A percentile compares a stretch with the other conserved stretches of the same genome.
phyloP scores from a whole-genome alignment of 2,888 invertebrate genomes.

The Zele albiditarsus region DNA sequence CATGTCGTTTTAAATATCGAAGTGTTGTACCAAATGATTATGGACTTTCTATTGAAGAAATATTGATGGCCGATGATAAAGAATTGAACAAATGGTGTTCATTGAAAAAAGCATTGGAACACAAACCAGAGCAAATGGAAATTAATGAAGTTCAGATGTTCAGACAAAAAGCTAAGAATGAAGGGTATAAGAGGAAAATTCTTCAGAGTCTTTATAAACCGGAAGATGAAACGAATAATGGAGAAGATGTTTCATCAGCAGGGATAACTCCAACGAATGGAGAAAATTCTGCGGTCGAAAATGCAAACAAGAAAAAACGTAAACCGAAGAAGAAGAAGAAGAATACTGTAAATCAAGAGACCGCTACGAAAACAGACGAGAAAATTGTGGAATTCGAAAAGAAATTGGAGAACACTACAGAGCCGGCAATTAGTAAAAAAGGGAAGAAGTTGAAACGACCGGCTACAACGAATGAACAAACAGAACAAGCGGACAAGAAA shows the following conservation, averaged over 20 bases:
- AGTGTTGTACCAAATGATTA: constrained; percentile 92
- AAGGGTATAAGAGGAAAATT: constrained; percentile 84
- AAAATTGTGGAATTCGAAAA: constrained; percentile 2
- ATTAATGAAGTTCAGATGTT: constrained; percentile 85
- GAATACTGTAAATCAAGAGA: not conserved
- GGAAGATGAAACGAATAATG: constrained; percentile 61
- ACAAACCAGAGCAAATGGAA: constrained; percentile 85
- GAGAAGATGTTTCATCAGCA: constrained; percentile 2
- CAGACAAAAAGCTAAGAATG: constrained; percentile 82
- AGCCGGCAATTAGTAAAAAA: constrained; percentile 18
- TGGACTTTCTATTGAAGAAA: constrained; percentile 94
- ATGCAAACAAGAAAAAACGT: constrained; percentile 51
- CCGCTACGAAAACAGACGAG: not conserved
- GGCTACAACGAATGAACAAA: not conserved
- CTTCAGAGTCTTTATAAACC: constrained; percentile 82
- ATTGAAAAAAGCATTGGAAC: constrained; percentile 88
- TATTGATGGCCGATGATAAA: constrained; percentile 91
- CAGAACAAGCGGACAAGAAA: constrained; percentile 42
- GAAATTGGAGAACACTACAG: constrained; percentile 41
- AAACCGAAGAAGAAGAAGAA: constrained; percentile 58
- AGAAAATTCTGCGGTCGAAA: constrained; percentile 43
- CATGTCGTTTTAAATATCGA: constrained; percentile 94
- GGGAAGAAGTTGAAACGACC: constrained; percentile 18
- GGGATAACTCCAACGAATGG: constrained; percentile 12
- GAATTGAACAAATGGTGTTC: constrained; percentile 98